Conservation (phyloP, 1,140 invertebrate genomes). For the Pomphorhynchus laevis region DNA sequence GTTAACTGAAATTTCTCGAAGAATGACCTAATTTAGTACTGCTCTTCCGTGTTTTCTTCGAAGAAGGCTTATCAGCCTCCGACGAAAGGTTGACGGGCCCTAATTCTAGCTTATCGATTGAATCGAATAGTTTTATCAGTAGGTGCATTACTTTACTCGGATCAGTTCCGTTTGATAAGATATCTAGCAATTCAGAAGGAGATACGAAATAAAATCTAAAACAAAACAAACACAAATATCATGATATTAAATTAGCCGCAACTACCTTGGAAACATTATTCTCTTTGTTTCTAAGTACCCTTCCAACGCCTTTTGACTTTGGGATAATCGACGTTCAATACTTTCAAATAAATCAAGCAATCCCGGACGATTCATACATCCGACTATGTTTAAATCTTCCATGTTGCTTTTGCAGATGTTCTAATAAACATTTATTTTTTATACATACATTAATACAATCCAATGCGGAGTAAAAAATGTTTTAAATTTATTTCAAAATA, state of each 20-base stretch:
- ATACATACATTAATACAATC: too few species aligned
- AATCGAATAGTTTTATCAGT: not conserved
- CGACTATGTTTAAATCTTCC: not conserved
- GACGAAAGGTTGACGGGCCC: too few species aligned
- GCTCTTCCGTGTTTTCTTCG: too few species aligned
- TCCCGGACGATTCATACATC: not conserved
- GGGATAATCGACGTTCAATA: not conserved
- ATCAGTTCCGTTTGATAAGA: not conserved
- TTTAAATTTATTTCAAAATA: too few species aligned
- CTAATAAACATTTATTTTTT: too few species aligned
- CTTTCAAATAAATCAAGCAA: not conserved
- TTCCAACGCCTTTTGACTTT: conserved; percentile 14
- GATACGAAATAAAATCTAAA: not conserved
- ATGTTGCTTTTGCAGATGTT: not conserved
- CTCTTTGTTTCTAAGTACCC: conserved; percentile 21
- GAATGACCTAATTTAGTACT: too few species aligned
- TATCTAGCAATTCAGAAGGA: not conserved
- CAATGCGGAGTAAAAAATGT: too few species aligned
- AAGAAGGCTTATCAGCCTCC: too few species aligned
- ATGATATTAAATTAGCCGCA: conserved; percentile 8
- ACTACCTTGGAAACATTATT: conserved; percentile 19
- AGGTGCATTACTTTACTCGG: not conserved
- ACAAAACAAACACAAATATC: not conserved
- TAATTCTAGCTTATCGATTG: not conserved
- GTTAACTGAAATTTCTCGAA: too few species aligned